Base-by-base conservation (phyloP, 1,140 invertebrate genomes). In the Trichonephila inaurata region DNA sequence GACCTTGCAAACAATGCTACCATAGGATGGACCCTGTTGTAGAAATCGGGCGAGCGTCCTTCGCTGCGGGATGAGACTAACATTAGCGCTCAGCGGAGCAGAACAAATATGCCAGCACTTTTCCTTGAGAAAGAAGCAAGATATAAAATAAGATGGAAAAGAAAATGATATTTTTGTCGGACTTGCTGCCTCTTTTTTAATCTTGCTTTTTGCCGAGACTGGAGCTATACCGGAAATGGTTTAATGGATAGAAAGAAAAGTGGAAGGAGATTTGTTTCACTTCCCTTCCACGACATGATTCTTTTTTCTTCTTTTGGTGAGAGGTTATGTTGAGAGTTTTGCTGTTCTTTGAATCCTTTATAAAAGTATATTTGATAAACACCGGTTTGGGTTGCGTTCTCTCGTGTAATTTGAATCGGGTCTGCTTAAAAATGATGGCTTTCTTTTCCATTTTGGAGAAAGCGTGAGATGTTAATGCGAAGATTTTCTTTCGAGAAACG, bases 101-200 rank as follows among this genome's bases (percentile, higher is more conserved):
- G 91, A 92, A 92, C 91, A 92, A 92, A 92, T 92, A 92, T 92
- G 82, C 91, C 91, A 92, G 82, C 64, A 86, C 91, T 92, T 92
- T 85, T 92, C 91, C 91, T 92, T 92, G 90, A 91, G 90, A 82
- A 85, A 85, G 40, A 72, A 72, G 24, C 21, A 82, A 91, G 58
- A 91, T 28, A 89, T 40, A 28, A 77, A 77, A 89, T 72, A 60
- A 89, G 51, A 51, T 51, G 51, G 40, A 33, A 89, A 89, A 33
- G 14, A 91, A 91, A 91, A 83, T 61, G 28, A 87, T 87, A 87
- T 87, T 64, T 64, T 87, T 58, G 85, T 85, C 82, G 82, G 58
- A 85, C 58, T 85, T 85, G 40, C 82, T 85, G 24, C 33, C 8
- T 77, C 24, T 85, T 85, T n/a, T 33, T 85, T 85, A 58, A 58